phyloP scores from a whole-genome alignment of 2,888 invertebrate genomes.

The Epsilonema sp. region DNA sequence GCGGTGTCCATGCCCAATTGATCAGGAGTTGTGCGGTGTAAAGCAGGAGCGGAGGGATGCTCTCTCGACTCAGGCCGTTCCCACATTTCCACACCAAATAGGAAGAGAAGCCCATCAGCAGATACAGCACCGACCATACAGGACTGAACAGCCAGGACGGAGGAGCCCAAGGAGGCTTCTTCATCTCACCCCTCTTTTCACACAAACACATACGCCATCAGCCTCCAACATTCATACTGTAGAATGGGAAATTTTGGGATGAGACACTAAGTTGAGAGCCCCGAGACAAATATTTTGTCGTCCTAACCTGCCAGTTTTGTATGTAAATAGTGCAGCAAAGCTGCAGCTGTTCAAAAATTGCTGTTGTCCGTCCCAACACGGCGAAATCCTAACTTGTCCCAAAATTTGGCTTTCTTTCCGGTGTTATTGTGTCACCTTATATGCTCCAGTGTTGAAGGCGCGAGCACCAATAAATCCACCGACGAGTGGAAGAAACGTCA shows the following conservation, averaged over 20 bases:
- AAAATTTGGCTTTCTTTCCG: too few relatives aligned
- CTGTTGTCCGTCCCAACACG: too few relatives aligned
- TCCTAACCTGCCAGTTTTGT: too few relatives aligned
- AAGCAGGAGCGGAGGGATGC: neutral
- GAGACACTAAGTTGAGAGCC: too few relatives aligned
- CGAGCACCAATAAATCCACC: conserved; percentile 5
- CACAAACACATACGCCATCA: too few relatives aligned
- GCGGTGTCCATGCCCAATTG: conserved; percentile 4
- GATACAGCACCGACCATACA: conserved; percentile 4
- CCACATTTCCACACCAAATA: neutral
- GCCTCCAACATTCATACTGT: too few relatives aligned
- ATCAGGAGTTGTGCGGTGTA: conserved; percentile 2
- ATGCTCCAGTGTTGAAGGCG: conserved; percentile 1
- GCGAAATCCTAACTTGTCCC: too few relatives aligned
- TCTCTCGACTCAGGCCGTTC: neutral
- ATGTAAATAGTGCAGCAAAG: too few relatives aligned
- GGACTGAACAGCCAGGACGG: conserved; percentile 5
- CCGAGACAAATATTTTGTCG: too few relatives aligned
- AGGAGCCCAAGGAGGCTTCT: conserved; percentile 3
- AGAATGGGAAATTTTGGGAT: too few relatives aligned
- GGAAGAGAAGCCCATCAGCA: conserved; percentile 6
- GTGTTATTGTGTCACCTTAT: too few relatives aligned
- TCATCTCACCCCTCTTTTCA: conserved; percentile 2
- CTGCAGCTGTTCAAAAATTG: too few relatives aligned
- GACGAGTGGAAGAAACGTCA: neutral